These are phyloP conservation scores for Clavelina lepadiformis DNA, from an alignment of 23 tunicate species.

Conservation along the genomic window DNA sequence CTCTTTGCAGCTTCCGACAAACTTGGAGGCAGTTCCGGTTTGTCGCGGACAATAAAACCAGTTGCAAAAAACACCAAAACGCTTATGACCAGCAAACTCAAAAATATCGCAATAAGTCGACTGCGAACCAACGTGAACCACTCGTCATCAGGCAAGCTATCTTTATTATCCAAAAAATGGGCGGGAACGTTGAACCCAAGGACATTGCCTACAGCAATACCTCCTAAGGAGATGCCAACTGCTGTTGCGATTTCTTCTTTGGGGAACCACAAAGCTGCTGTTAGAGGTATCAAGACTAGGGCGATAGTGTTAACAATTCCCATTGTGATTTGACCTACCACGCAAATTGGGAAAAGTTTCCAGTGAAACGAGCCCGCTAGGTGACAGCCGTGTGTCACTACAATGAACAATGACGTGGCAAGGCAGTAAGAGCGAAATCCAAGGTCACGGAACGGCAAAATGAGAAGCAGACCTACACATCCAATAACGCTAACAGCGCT, in stretches of 20 bases:
- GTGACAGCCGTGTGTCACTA: slow-evolving; percentile 20
- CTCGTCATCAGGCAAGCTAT: slow-evolving; percentile 6
- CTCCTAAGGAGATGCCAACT: slow-evolving; percentile 40
- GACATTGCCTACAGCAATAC: slow-evolving; percentile 42
- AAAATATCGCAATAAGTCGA: slow-evolving; percentile 9
- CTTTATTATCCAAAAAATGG: slow-evolving; percentile 17
- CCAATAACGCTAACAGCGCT: slow-evolving; percentile 22
- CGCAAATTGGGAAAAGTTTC: slow-evolving; percentile 2
- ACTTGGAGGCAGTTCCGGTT: slow-evolving; percentile 35
- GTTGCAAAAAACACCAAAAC: slow-evolving; percentile 8
- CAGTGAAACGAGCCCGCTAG: slow-evolving; percentile 13
- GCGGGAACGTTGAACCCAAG: slow-evolving; percentile 34
- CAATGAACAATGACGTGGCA: slow-evolving; percentile 13
- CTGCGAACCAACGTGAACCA: slow-evolving; percentile 9
- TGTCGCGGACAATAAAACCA: neutral
- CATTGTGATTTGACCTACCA: slow-evolving; percentile 48
- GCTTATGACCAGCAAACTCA: neutral
- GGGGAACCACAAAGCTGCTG: slow-evolving; percentile 80
- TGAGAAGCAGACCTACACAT: slow-evolving; percentile 9
- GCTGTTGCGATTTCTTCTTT: slow-evolving; percentile 64
- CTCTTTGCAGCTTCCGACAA: slow-evolving; percentile 29
- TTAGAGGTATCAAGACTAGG: slow-evolving; percentile 32
- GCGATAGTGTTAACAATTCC: slow-evolving; percentile 44
- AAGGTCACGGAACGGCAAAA: slow-evolving; percentile 15
- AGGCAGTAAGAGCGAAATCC: slow-evolving; percentile 37